Evolutionary conservation across 2,888 invertebrate species (phyloP).

Genomic region (Torymus texanus): DNA sequence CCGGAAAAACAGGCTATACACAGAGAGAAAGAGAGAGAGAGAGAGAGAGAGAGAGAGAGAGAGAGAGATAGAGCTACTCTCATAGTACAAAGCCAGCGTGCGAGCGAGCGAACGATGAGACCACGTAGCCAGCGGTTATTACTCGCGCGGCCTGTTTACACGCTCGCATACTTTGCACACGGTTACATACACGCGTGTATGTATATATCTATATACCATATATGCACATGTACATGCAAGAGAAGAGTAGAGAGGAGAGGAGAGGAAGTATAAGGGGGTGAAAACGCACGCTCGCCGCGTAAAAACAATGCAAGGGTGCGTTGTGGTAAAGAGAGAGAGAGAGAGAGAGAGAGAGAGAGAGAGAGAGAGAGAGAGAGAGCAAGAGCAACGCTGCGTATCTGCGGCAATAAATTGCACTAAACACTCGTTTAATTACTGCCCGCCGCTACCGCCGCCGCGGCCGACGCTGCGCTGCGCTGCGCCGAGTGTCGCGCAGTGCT

Average conservation of each 20-base stretch:
- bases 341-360: conserved; percentile 7
- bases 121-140: conserved; percentile 3
- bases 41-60: too few species aligned
- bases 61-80: too few species aligned
- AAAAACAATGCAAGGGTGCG: conserved; percentile 46
- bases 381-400: conserved; percentile 51
- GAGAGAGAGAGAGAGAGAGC: conserved; percentile 4
- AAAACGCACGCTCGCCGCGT: conserved; percentile 24
- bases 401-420: conserved; percentile 60
- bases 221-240: background rate
- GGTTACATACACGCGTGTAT: background rate
- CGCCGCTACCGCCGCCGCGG: background rate
- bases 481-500: conserved; percentile 49
- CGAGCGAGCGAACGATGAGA: background rate
- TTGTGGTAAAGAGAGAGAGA: conserved; percentile 1
- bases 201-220: too few species aligned
- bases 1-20: too few species aligned
- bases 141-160: conserved; percentile 15
- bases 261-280: background rate
- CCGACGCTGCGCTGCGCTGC: too few species aligned
- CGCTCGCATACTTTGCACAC: background rate
- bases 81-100: background rate
- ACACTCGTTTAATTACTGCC: conserved; percentile 62
- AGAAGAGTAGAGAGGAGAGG: background rate
- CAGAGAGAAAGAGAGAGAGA: too few species aligned